Evolutionary conservation across 2,797 vertebrate genomes (phyloP), one percentile per base, ranked within the genome.

Genomic region (Sebastiscus tertius): DNA sequence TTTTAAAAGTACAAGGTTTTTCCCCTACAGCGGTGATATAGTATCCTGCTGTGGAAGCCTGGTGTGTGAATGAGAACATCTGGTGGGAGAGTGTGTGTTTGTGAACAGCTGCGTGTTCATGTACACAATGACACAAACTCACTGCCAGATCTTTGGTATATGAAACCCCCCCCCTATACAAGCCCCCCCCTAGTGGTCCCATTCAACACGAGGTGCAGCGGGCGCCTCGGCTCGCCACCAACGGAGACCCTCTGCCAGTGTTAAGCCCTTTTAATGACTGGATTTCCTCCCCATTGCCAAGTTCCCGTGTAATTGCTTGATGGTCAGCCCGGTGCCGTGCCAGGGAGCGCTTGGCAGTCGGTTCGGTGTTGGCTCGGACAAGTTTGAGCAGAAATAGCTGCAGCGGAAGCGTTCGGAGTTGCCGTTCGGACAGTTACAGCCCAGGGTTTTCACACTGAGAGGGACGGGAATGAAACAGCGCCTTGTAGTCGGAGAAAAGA

Each of bases 241-340:
- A 56, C 56, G 16, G 81, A 86, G 87, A 82, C 86, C 88, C 91
- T 90, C 74, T 89, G 93, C 91, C 91, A 87, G 85, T 91, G 89
- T 92, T 91, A 93, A 93, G 89, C 88, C 90, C 90, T 89, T 94
- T 94, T 93, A 93, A 93, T 92, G 90, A 86, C 88, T 92, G 92
- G 90, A 91, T 92, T 90, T 92, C 81, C 86, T 87, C 66, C 87
- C 67, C 70, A 85, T 87, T 94, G 94, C 92, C 94, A 95, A 94
- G 93, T 93, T 94, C 87, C 83, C 80, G 81, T 94, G 94, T 95
- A 94, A 95, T 95, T 92, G 75, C 91, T 94, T 92, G 93, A 94
- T 92, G 94, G 93, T 92, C 93, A 92, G 88, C 86, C 89, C 79
- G 29, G 66, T 73, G 68, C 89, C n/a, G 77, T 91, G 92, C 93